These are phyloP conservation scores for Sarcophaga rosellei DNA, from an alignment of 2,888 invertebrate genomes.

Conservation along the genomic window DNA sequence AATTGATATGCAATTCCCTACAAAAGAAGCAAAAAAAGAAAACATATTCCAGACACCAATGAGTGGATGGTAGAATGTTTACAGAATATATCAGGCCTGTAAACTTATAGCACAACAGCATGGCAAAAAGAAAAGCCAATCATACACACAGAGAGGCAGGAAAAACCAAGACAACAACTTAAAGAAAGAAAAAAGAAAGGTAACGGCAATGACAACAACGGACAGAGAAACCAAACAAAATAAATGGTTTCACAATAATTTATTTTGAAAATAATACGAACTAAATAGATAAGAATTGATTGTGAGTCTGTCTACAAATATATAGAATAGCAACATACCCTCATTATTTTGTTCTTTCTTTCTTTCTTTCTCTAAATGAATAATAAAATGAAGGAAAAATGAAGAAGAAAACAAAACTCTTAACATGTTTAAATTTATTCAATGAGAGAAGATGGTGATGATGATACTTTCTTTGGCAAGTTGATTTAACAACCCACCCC, in stretches of 20 bases:
- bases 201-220: neutral
- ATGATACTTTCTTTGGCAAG: neutral
- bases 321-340: neutral
- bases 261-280: conserved; percentile 26
- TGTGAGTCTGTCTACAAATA: conserved; percentile 18
- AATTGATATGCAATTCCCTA: neutral
- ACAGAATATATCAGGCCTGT: neutral
- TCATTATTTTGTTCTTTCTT: neutral
- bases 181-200: neutral
- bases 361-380: conserved; percentile 27
- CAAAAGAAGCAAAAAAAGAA: neutral
- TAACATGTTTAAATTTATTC: conserved; percentile 39
- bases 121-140: neutral
- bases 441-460: neutral
- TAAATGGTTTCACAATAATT: conserved; percentile 50
- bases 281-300: conserved; percentile 56
- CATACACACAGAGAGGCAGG: neutral
- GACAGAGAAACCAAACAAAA: conserved; percentile 37
- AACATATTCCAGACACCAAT: conserved; percentile 59
- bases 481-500: neutral
- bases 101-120: conserved; percentile 6
- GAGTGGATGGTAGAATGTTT: conserved; percentile 57
- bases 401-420: neutral
- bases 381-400: conserved; percentile 9
- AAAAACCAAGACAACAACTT: conserved; percentile 17